Percentiles rank a stretch among this genome's conserved stretches.
These are phyloP conservation scores for Poicephalus meyeri DNA, from an alignment of 2,113 vertebrate species.

Conservation along the genomic window DNA sequence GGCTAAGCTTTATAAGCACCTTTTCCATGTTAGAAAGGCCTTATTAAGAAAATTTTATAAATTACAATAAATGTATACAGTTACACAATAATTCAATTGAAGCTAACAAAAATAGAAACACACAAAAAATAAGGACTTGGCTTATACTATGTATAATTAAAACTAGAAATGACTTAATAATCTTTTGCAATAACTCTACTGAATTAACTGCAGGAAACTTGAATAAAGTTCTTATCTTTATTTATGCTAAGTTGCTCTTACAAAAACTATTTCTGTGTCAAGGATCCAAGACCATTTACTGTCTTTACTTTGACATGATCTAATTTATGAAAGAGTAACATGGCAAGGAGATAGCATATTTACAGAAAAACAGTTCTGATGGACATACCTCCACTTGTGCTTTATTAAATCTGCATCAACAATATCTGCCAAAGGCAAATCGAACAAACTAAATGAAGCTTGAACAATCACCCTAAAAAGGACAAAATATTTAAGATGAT, in stretches of 20 bases:
- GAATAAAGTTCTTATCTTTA: neutral
- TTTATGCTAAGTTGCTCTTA: neutral
- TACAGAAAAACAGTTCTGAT: neutral
- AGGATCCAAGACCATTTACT: neutral
- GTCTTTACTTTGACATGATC: neutral
- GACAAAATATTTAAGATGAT: constrained; percentile 24
- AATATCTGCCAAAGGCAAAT: constrained; percentile 88
- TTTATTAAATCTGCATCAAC: constrained; percentile 84
- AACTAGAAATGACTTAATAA: neutral
- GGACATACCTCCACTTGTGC: constrained; percentile 82
- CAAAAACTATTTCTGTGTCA: neutral
- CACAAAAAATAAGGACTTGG: neutral
- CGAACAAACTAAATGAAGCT: constrained; percentile 87
- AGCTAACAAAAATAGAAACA: neutral
- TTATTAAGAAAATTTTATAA: neutral
- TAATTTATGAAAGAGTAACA: neutral
- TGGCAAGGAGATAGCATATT: neutral
- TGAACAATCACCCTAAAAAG: constrained; percentile 82
- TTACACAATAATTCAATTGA: neutral
- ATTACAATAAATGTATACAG: neutral
- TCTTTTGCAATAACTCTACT: neutral
- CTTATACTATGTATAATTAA: neutral
- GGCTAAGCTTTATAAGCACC: neutral
- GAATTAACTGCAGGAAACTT: neutral
- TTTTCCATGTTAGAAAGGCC: neutral